Evolutionary conservation across 2,113 vertebrate species (phyloP).

Genomic region (Sturnira hondurensis): DNA sequence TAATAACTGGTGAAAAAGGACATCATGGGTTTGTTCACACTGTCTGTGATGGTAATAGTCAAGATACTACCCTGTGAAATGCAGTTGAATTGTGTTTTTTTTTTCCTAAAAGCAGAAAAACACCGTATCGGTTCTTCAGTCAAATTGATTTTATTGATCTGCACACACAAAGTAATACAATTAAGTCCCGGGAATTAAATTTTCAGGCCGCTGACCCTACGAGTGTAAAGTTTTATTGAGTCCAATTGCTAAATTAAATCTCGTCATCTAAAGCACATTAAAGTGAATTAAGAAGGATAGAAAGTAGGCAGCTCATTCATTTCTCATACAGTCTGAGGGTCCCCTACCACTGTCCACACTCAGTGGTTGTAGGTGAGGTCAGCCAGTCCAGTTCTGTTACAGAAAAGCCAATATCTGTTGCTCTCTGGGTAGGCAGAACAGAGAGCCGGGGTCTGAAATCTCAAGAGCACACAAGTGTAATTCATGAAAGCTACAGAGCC

Average conservation of each 20-base stretch:
- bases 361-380: background rate
- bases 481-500: constrained; percentile 63
- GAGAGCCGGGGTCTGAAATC: constrained; percentile 12
- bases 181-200: constrained; percentile 94
- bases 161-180: constrained; percentile 87
- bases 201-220: constrained; percentile 89
- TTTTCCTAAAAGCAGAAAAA: constrained; percentile 77
- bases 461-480: constrained; percentile 17
- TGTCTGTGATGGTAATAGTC: constrained; percentile 49
- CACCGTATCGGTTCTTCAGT: constrained; percentile 80
- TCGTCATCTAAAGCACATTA: constrained; percentile 85
- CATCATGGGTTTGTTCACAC: constrained; percentile 63
- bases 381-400: constrained; percentile 11
- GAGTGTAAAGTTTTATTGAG: constrained; percentile 90
- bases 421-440: constrained; percentile 26
- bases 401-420: constrained; percentile 30
- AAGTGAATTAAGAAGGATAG: constrained; percentile 84
- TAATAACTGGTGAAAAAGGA: constrained; percentile 55
- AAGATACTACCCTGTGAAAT: constrained; percentile 63
- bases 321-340: constrained; percentile 69
- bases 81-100: constrained; percentile 69
- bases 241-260: constrained; percentile 90
- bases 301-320: constrained; percentile 77
- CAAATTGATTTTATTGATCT: constrained; percentile 93
- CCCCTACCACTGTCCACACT: constrained; percentile 65